Base-by-base conservation (phyloP, 1,140 invertebrate genomes). In the Apis laboriosa region DNA sequence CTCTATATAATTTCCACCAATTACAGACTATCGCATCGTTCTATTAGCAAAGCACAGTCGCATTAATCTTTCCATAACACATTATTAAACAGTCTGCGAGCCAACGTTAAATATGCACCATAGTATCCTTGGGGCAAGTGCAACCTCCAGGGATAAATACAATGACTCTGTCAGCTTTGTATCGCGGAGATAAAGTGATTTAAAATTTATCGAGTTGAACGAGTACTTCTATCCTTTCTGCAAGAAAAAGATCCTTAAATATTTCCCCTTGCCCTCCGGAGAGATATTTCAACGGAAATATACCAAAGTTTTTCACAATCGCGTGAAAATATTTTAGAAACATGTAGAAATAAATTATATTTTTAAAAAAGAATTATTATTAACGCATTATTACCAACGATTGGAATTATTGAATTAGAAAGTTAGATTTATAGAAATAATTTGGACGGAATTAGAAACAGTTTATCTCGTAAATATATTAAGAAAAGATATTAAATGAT, bases 101-200 rank as follows among this genome's bases (percentile, higher is more conserved):
- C 17, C 21, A 7, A 5, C 34, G 34, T 51, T 78, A 60, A 70
- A 58, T 51, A 78, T 71, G 55, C 17, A 70, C 15, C 0, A 24
- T 3, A 51, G 55, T 58, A 58, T 58, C 66, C 17, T 53, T 19
- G 49, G 13, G 15, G 15, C 21, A 1, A n/a, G n/a, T 1, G 55
- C 1, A 21, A 61, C 11, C 66, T 43, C 55, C 12, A 21, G 43
- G 43, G 77, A 70, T 28, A 49, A 60, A 78, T 71, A 51, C 77
- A 56, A 60, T 51, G 77, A 78, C 67, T 56, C 9, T 34, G 77
- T 71, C 34, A 55, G 66, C 77, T 78, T 71, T 71, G 66, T 51
- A 51, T 24, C 55, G 66, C 43, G 66, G n/a, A 51, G 77, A 78
- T 78, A 78, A 78, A 78, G 55, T 21, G 77, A 78, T 78, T 24